phyloP scores from a whole-genome alignment of 2,113 vertebrate species.

The Varanus komodoensis region DNA sequence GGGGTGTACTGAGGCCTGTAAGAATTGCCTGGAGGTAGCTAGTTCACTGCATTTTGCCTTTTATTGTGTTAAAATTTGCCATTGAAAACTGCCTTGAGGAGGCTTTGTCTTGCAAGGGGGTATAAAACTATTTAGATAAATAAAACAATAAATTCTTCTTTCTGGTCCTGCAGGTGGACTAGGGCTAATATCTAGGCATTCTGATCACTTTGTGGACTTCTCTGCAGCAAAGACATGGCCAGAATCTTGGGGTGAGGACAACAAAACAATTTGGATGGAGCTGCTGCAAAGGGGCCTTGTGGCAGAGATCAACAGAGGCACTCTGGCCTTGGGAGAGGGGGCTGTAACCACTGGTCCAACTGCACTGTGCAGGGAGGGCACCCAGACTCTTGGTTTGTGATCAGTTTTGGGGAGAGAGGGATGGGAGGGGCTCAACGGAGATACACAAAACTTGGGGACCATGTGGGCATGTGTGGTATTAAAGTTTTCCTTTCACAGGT shows the following conservation, averaged over 20 bases:
- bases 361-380: not conserved
- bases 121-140: too few relatives aligned
- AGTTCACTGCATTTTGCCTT: too few relatives aligned
- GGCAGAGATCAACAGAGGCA: not conserved
- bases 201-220: not conserved
- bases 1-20: not conserved
- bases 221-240: too few relatives aligned
- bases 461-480: not conserved
- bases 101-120: too few relatives aligned
- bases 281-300: not conserved
- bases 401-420: not conserved
- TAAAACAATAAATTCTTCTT: too few relatives aligned
- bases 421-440: not conserved
- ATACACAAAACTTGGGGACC: not conserved
- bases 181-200: not conserved
- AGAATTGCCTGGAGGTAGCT: not conserved
- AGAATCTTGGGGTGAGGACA: not conserved
- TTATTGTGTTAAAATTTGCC: too few relatives aligned
- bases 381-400: not conserved
- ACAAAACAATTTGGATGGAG: not conserved
- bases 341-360: not conserved
- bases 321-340: not conserved
- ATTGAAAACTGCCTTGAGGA: too few relatives aligned
- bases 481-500: not conserved
- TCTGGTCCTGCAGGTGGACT: not conserved